phyloP scores from a whole-genome alignment of 1,140 invertebrate species.

The Philaenus spumarius region DNA sequence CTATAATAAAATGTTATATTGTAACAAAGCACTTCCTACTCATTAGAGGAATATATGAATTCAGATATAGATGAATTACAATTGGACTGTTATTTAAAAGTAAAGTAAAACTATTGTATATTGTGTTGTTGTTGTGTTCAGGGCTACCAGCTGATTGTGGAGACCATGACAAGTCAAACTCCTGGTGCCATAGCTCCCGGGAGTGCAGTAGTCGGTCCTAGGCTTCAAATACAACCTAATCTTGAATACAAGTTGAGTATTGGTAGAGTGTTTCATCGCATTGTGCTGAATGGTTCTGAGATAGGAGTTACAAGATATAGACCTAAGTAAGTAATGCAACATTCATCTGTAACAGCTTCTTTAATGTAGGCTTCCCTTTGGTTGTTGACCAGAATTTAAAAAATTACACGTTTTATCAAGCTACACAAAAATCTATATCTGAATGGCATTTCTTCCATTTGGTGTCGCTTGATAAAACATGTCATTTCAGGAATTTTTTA shows the following conservation, averaged over 20 bases:
- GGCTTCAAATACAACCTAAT: constrained; percentile 43
- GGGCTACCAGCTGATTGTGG: constrained; percentile 81
- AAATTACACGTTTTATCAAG: constrained; percentile 15
- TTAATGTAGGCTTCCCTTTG: too few relatives aligned
- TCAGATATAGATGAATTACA: too few relatives aligned
- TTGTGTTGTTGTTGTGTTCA: too few relatives aligned
- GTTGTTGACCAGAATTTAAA: not conserved
- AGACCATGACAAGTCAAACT: not conserved
- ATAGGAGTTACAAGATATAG: constrained; percentile 90
- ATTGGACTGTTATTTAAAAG: too few relatives aligned
- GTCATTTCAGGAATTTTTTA: too few relatives aligned
- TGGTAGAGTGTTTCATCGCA: constrained; percentile 90
- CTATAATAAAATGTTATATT: too few relatives aligned
- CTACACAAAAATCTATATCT: too few relatives aligned
- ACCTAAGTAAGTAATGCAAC: constrained; percentile 59
- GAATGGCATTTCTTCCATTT: too few relatives aligned
- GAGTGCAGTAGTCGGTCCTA: constrained; percentile 42
- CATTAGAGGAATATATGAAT: too few relatives aligned
- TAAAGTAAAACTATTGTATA: too few relatives aligned
- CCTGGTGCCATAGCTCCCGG: constrained; percentile 15
- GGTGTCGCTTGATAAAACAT: too few relatives aligned
- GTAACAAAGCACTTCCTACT: too few relatives aligned
- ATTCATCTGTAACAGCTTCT: constrained; percentile 3
- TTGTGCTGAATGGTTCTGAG: constrained; percentile 65
- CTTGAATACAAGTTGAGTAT: constrained; percentile 84